Evolutionary conservation across 2,113 vertebrate genomes (phyloP).

Genomic region (Etheostoma cragini): DNA sequence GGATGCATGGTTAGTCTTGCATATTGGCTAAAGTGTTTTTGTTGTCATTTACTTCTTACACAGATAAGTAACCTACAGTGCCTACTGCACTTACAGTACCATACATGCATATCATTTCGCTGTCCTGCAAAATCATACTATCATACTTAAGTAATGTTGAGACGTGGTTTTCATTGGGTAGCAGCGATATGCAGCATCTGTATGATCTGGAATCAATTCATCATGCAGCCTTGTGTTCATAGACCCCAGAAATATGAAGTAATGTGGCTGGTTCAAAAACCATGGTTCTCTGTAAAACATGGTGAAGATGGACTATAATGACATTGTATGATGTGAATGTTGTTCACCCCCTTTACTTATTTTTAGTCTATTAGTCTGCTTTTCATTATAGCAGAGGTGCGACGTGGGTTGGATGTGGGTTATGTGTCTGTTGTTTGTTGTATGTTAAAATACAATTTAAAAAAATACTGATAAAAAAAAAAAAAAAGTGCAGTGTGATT

Average conservation of each 20-base stretch:
- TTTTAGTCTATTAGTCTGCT: too few relatives aligned
- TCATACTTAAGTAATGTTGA: background rate
- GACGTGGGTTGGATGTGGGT: too few relatives aligned
- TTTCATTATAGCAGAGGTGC: too few relatives aligned
- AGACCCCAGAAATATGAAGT: too few relatives aligned
- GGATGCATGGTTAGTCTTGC: background rate
- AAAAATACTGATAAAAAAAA: too few relatives aligned
- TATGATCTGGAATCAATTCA: background rate
- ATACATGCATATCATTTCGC: background rate
- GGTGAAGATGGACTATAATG: too few relatives aligned
- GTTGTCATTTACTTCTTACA: background rate
- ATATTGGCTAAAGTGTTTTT: background rate
- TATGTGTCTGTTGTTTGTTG: too few relatives aligned
- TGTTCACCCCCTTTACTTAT: too few relatives aligned
- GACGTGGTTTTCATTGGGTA: background rate
- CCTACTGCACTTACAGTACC: background rate
- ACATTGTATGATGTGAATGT: too few relatives aligned
- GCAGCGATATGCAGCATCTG: background rate
- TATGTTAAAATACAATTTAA: too few relatives aligned
- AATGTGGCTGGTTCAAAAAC: background rate
- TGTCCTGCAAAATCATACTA: constrained; percentile 11
- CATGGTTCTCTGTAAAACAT: background rate
- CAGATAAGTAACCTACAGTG: background rate
- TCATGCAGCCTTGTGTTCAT: background rate
- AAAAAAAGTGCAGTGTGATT: background rate